Evolutionary conservation across 2,113 vertebrate species (phyloP).

Genomic region (Dicentrarchus labrax): DNA sequence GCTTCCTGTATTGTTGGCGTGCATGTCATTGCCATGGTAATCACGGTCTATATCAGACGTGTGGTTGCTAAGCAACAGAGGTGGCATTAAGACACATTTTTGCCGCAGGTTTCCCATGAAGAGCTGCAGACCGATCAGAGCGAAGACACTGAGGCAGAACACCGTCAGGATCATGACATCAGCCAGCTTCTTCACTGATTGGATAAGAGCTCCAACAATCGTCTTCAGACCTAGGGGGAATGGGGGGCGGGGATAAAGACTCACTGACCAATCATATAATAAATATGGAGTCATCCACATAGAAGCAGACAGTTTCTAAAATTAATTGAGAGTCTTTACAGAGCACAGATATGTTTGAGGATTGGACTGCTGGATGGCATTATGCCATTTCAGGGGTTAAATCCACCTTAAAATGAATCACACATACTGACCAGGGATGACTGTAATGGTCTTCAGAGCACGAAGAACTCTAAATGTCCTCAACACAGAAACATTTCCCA

Average conservation of each 20-base stretch:
- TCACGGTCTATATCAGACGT: conserved; percentile 48
- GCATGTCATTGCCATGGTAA: conserved; percentile 14
- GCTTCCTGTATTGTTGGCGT: conserved; percentile 27
- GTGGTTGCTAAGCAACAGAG: conserved; percentile 68
- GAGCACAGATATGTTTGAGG: not conserved
- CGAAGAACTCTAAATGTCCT: conserved; percentile 97
- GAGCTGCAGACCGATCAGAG: conserved; percentile 94
- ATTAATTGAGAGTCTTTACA: not conserved
- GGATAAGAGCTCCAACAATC: conserved; percentile 93
- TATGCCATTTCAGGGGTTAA: not conserved
- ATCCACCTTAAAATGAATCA: not conserved
- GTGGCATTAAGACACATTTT: conserved; percentile 90
- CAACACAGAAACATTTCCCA: conserved; percentile 95
- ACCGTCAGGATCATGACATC: conserved; percentile 97
- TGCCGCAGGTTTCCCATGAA: conserved; percentile 96
- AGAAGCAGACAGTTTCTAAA: not conserved
- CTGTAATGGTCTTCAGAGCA: conserved; percentile 97
- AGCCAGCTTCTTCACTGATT: conserved; percentile 94
- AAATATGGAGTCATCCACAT: not conserved
- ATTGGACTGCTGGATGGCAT: not conserved
- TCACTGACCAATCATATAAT: not conserved
- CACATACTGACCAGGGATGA: conserved; percentile 91
- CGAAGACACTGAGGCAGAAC: conserved; percentile 94
- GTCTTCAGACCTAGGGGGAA: conserved; percentile 91
- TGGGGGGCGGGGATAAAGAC: not conserved